Percentiles rank a stretch among this genome's conserved stretches.
phyloP scores from a whole-genome alignment of 2,888 invertebrate genomes.

The Meganola albula region DNA sequence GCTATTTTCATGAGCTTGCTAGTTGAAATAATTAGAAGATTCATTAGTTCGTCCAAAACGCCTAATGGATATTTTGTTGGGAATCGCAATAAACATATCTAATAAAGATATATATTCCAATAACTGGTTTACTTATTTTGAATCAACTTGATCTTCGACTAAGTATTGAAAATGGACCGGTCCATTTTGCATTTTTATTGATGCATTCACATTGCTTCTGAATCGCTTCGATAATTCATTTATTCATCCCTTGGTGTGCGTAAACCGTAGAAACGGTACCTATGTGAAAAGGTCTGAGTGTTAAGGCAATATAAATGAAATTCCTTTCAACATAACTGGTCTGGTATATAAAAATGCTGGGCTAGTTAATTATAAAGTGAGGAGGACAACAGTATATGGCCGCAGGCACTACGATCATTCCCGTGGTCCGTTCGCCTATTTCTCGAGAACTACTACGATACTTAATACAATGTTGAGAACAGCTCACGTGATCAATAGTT shows the following conservation, averaged over 20 bases:
- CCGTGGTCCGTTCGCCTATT: conserved; percentile 33
- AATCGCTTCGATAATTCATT: conserved; percentile 38
- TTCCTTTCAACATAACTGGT: conserved; percentile 51
- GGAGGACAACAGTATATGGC: conserved; percentile 28
- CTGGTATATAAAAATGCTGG: conserved; percentile 39
- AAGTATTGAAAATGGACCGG: conserved; percentile 33
- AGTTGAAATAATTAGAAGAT: conserved; percentile 58
- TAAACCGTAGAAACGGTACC: too few relatives aligned
- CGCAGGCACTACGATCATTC: conserved; percentile 14
- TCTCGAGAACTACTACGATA: conserved; percentile 50
- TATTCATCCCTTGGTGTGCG: too few relatives aligned
- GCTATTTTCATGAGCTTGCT: conserved; percentile 38
- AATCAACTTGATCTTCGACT: too few relatives aligned
- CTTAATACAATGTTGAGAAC: conserved; percentile 68
- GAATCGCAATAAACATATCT: too few relatives aligned
- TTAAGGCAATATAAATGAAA: conserved; percentile 48
- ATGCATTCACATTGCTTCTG: conserved; percentile 40
- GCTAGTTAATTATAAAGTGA: conserved; percentile 53
- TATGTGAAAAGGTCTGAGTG: conserved; percentile 35
- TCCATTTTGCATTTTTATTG: conserved; percentile 51
- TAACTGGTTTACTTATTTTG: too few relatives aligned
- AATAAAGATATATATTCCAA: too few relatives aligned
- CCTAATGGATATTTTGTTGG: too few relatives aligned
- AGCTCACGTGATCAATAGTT: conserved; percentile 51
- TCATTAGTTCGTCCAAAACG: too few relatives aligned